Base-by-base conservation (phyloP, 1,140 invertebrate genomes). In the Drosophila kanapiae region DNA sequence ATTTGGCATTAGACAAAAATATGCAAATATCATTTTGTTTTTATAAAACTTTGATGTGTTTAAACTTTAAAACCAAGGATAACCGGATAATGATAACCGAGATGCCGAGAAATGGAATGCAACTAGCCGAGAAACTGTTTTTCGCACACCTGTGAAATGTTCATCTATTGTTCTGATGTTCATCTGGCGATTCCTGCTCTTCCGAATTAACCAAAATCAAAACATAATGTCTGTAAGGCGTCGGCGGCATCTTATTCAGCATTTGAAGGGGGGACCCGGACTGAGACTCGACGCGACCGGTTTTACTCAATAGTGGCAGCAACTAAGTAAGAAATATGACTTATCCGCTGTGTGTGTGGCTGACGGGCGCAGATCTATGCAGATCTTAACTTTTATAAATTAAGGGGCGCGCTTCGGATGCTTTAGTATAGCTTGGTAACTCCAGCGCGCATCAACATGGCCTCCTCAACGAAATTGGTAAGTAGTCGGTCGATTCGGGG, bases 391-490 rank as follows among this genome's bases (percentile, higher is more conserved):
- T 81, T 83, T 76, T 90, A 80, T 62, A 74, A 78, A 77, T 59
- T 54, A 60, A 35, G 40, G 37, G 51, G 31, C 78, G 64, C 67
- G 58, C 45, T 43, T 51, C 58, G 48, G 56, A 67, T 67, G 60
- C 53, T 61, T 92, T 91, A 92, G 91, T 92, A 75, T 86, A 79
- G 75, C 42, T 92, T 75, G 64, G 68, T 69, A 90, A 86, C 79
- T 92, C 72, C 81, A 86, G 47, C 72, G 47, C 65, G 81, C 84
- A 82, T 80, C 81, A 92, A 67, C 78, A 92, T 92, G 91, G 77
- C 78, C 58, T 84, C 75, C 56, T 82, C 91, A 57, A 78, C 87
- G 31, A 92, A 92, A 78, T 79, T 92, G 91, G 91, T 92, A 58
- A 88, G 91, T 77, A 56, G 37, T 31, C 49, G 18, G 51, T 5